These are phyloP conservation scores for Criorhina ranunculi DNA, from an alignment of 2,888 invertebrate species.

Conservation along the genomic window DNA sequence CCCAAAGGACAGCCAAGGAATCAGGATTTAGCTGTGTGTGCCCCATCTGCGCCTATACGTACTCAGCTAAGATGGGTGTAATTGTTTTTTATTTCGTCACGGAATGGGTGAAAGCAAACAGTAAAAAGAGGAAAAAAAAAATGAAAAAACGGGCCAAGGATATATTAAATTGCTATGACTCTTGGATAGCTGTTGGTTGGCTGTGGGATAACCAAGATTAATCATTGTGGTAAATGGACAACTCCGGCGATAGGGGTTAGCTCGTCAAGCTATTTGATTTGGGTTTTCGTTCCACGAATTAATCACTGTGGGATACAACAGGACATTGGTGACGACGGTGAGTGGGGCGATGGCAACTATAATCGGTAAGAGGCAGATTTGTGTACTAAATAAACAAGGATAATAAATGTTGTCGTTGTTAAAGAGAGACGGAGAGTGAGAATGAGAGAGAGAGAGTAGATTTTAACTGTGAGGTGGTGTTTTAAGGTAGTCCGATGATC, in stretches of 20 bases:
- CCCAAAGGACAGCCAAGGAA: background rate
- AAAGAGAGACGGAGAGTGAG: no score
- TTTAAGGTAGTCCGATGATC: no score
- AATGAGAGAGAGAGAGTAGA: background rate
- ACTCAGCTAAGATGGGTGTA: conserved; percentile 63
- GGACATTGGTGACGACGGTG: background rate
- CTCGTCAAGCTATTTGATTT: conserved; percentile 46
- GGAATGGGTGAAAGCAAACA: conserved; percentile 55
- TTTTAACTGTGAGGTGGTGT: background rate
- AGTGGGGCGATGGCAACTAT: background rate
- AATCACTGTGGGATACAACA: conserved; percentile 42
- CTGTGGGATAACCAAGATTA: conserved; percentile 67
- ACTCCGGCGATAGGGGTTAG: conserved; percentile 42
- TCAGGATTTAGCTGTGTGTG: conserved; percentile 35
- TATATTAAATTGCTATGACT: conserved; percentile 61
- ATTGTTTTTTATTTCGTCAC: conserved; percentile 73
- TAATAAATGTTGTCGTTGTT: conserved; percentile 30
- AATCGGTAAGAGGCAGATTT: conserved; percentile 43
- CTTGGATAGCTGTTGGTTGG: conserved; percentile 14
- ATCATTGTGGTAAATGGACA: conserved; percentile 75
- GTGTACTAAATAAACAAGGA: conserved; percentile 40
- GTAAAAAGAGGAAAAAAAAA: conserved; percentile 19
- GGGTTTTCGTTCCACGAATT: conserved; percentile 51
- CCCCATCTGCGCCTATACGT: conserved; percentile 71
- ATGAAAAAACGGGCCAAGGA: conserved; percentile 2